Evolutionary conservation across 2,888 invertebrate species (phyloP).

Genomic region (Cryptosula pallasiana): DNA sequence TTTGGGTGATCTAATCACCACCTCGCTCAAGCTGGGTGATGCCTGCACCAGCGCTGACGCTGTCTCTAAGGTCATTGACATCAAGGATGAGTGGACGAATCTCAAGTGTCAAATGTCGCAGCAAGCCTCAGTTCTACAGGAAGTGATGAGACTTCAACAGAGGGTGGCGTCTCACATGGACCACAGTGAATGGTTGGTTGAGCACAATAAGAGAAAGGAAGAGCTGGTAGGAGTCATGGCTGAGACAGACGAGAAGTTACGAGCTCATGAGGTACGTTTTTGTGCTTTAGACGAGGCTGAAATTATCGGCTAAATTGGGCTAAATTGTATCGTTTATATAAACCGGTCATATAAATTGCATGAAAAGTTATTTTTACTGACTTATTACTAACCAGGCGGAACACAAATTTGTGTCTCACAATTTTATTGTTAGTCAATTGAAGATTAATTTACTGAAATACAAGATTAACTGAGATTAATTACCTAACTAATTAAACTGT

Average conservation of each 20-base stretch:
- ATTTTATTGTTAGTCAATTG: too few species aligned
- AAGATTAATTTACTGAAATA: too few species aligned
- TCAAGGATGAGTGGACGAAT: conserved; percentile 18
- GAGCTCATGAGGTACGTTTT: neutral
- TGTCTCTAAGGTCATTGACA: conserved; percentile 20
- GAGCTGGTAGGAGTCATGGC: conserved; percentile 39
- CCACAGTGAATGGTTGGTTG: conserved; percentile 25
- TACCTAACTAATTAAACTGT: too few species aligned
- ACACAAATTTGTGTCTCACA: too few species aligned
- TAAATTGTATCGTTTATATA: too few species aligned
- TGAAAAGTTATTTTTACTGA: too few species aligned
- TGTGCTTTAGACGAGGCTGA: too few species aligned
- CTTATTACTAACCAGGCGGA: too few species aligned
- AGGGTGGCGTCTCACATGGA: neutral
- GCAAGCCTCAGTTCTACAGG: conserved; percentile 15
- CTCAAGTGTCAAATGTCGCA: conserved; percentile 17
- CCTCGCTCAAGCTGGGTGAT: conserved; percentile 15
- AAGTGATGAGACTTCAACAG: conserved; percentile 19
- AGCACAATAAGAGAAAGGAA: conserved; percentile 38
- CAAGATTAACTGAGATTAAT: too few species aligned
- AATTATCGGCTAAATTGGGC: too few species aligned
- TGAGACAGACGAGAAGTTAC: conserved; percentile 27
- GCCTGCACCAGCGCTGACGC: conserved; percentile 18
- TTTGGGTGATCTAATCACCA: conserved; percentile 8
- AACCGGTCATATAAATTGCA: too few species aligned